Percentiles rank a stretch among this genome's conserved stretches.
Conservation (phyloP, 1,140 invertebrate species). For the Aleiodes sp. region DNA sequence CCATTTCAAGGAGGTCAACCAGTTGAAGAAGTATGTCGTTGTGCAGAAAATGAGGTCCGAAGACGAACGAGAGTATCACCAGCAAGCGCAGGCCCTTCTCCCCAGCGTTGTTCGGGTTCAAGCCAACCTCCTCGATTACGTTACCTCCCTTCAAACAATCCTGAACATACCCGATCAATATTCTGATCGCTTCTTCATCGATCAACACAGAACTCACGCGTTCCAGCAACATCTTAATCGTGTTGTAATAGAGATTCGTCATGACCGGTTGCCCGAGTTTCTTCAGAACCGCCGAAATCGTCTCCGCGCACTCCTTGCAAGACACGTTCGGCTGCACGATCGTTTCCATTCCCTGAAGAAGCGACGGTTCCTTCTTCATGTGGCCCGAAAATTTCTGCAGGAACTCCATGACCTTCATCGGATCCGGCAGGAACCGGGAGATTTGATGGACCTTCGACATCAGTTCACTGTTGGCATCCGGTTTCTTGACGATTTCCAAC, state of each 20-base stretch:
- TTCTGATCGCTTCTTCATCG: slow-evolving; percentile 84
- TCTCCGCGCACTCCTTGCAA: slow-evolving; percentile 90
- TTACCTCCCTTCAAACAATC: slow-evolving; percentile 76
- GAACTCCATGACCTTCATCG: slow-evolving; percentile 92
- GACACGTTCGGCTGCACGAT: slow-evolving; percentile 87
- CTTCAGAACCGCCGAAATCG: slow-evolving; percentile 82
- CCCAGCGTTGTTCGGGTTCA: slow-evolving; percentile 81
- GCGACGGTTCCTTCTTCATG: slow-evolving; percentile 78
- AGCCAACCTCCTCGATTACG: slow-evolving; percentile 78
- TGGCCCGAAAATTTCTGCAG: slow-evolving; percentile 88
- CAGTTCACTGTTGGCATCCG: slow-evolving; percentile 77
- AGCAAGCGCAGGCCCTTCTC: slow-evolving; percentile 85
- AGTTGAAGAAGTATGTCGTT: slow-evolving; percentile 84
- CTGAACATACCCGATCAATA: slow-evolving; percentile 62
- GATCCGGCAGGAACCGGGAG: slow-evolving; percentile 86
- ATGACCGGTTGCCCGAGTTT: slow-evolving; percentile 93
- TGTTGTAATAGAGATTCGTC: slow-evolving; percentile 95
- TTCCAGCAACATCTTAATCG: slow-evolving; percentile 93
- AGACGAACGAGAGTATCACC: slow-evolving; percentile 87
- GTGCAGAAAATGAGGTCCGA: slow-evolving; percentile 91
- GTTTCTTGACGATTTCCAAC: slow-evolving; percentile 81
- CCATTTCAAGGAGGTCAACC: slow-evolving; percentile 79
- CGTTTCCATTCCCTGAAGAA: slow-evolving; percentile 86
- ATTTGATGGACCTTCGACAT: slow-evolving; percentile 70
- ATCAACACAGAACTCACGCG: slow-evolving; percentile 95